Evolutionary conservation across 2,797 vertebrate genomes (phyloP).

Genomic region (Urocyon cinereoargenteus): DNA sequence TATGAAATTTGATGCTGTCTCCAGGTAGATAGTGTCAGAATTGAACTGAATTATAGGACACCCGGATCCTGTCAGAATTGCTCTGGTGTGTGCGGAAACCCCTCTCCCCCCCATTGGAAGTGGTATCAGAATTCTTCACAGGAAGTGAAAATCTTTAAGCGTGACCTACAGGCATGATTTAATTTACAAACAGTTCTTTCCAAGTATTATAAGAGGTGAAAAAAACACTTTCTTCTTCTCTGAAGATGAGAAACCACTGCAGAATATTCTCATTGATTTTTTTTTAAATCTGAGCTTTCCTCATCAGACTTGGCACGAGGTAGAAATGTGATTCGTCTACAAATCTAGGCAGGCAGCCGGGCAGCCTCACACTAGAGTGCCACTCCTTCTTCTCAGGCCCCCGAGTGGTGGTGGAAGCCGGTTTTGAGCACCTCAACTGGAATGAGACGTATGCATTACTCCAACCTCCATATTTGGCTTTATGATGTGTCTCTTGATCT

Average conservation of each 20-base stretch:
- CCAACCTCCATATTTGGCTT: neutral
- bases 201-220: neutral
- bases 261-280: neutral
- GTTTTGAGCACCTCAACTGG: neutral
- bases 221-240: neutral
- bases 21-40: neutral
- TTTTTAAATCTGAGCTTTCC: neutral
- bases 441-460: neutral
- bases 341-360: neutral
- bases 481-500: neutral
- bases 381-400: neutral
- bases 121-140: neutral
- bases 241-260: neutral
- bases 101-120: rapidly evolving
- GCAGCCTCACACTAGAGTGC: rapidly evolving
- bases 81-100: neutral
- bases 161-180: neutral
- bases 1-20: neutral
- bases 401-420: neutral
- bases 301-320: neutral
- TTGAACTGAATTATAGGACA: neutral
- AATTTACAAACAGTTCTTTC: neutral
- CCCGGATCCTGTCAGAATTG: neutral
- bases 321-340: neutral
- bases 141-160: neutral